Percentiles rank a stretch among this genome's conserved stretches.
phyloP scores from a whole-genome alignment of 2,113 vertebrate species.

The Lamprotornis superbus region DNA sequence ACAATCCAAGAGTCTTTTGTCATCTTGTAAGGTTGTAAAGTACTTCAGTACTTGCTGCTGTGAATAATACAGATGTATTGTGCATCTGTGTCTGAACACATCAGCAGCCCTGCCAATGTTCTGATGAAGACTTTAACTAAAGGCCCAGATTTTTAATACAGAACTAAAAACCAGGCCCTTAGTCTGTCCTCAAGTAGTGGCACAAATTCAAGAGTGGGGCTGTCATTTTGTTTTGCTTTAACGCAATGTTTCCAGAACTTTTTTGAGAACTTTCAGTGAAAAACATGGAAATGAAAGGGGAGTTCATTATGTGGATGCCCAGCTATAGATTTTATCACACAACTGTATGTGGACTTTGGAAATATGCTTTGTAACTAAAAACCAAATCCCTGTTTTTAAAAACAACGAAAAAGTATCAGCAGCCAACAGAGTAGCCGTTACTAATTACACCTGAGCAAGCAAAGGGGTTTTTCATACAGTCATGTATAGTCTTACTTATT shows the following conservation, averaged over 20 bases:
- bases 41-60: neutral
- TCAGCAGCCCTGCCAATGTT: neutral
- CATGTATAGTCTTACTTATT: neutral
- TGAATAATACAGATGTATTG: neutral
- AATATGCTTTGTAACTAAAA: neutral
- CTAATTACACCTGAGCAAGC: neutral
- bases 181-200: neutral
- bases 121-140: neutral
- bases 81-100: neutral
- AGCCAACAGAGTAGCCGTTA: neutral
- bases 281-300: neutral
- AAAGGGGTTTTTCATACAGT: neutral
- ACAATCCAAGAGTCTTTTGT: neutral
- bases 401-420: neutral
- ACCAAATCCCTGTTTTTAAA: neutral
- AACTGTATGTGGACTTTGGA: neutral
- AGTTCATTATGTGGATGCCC: neutral
- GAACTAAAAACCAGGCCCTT: neutral
- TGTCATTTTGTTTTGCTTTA: neutral
- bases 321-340: neutral
- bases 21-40: neutral
- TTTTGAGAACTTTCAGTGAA: neutral
- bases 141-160: neutral
- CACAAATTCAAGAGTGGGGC: rapidly evolving
- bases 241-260: neutral